Evolutionary conservation across 1,140 invertebrate genomes (phyloP).

Genomic region (Aphaenogaster ashmeadi): DNA sequence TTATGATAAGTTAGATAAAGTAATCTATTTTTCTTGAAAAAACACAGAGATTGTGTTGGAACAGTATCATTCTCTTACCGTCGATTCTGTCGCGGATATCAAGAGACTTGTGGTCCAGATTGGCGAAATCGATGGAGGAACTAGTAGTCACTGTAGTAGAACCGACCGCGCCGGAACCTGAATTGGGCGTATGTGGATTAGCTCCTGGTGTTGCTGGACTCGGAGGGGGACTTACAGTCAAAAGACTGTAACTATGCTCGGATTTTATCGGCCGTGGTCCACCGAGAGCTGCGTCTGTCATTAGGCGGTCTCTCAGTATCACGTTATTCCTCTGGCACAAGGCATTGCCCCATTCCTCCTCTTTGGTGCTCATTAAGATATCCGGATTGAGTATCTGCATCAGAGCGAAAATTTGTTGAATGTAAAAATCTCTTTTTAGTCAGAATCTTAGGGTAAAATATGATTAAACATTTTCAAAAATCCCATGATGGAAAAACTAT

Average conservation of each 20-base stretch:
- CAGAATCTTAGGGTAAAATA: neutral
- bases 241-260: constrained; percentile 94
- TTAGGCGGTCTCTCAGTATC: constrained; percentile 94
- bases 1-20: too few species aligned
- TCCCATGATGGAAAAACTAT: neutral
- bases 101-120: constrained; percentile 75
- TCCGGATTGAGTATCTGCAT: constrained; percentile 81
- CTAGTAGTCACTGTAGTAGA: constrained; percentile 54
- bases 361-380: constrained; percentile 78
- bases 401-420: constrained; percentile 21
- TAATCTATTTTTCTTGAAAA: neutral
- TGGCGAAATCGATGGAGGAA: constrained; percentile 71
- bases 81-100: constrained; percentile 80
- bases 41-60: neutral
- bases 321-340: constrained; percentile 86
- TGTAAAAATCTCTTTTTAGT: neutral
- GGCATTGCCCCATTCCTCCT: constrained; percentile 83
- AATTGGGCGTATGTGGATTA: constrained; percentile 75
- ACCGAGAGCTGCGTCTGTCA: constrained; percentile 95
- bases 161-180: constrained; percentile 58
- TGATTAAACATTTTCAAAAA: neutral
- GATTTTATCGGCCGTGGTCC: constrained; percentile 92
- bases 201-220: constrained; percentile 86
- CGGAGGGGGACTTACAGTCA: constrained; percentile 88
- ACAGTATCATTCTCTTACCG: constrained; percentile 70